Evolutionary conservation across 2,797 vertebrate genomes (phyloP).

Genomic region (Rhinatrema bivittatum): DNA sequence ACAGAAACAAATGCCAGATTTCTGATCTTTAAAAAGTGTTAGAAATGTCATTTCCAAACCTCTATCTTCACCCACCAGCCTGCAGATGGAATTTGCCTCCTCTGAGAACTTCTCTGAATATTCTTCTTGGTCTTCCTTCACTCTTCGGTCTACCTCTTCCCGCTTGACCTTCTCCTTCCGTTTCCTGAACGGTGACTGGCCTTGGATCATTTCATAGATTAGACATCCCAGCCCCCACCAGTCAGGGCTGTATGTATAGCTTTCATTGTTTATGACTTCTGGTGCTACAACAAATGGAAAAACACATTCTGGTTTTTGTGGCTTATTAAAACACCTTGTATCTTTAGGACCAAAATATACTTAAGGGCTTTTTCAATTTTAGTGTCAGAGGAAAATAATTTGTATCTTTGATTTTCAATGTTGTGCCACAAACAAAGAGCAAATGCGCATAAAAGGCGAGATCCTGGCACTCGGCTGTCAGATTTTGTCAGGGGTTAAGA

Average conservation of each 20-base stretch:
- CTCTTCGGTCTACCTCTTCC: conserved; percentile 79
- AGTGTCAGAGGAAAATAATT: too few relatives aligned
- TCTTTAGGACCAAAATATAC: too few relatives aligned
- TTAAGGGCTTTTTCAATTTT: too few relatives aligned
- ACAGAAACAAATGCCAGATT: neutral
- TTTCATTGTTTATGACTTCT: conserved; percentile 82
- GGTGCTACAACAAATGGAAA: conserved; percentile 60
- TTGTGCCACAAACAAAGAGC: too few relatives aligned
- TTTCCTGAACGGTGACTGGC: conserved; percentile 81
- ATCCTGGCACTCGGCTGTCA: too few relatives aligned
- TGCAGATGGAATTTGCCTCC: conserved; percentile 80
- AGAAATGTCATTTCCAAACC: conserved; percentile 25
- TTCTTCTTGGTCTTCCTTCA: conserved; percentile 69
- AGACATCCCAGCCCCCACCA: conserved; percentile 92
- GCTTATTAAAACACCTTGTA: too few relatives aligned
- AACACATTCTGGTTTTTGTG: too few relatives aligned
- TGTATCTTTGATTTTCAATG: too few relatives aligned
- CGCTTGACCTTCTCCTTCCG: conserved; percentile 78
- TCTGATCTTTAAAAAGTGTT: conserved; percentile 5
- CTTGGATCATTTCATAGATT: conserved; percentile 89
- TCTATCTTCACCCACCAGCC: conserved; percentile 68
- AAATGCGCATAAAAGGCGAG: too few relatives aligned
- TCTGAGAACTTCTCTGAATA: conserved; percentile 82
- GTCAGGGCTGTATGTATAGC: conserved; percentile 80
- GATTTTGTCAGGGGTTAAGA: too few relatives aligned